These are phyloP conservation scores for Agrochola litura DNA, from an alignment of 2,888 invertebrate genomes.

Conservation along the genomic window DNA sequence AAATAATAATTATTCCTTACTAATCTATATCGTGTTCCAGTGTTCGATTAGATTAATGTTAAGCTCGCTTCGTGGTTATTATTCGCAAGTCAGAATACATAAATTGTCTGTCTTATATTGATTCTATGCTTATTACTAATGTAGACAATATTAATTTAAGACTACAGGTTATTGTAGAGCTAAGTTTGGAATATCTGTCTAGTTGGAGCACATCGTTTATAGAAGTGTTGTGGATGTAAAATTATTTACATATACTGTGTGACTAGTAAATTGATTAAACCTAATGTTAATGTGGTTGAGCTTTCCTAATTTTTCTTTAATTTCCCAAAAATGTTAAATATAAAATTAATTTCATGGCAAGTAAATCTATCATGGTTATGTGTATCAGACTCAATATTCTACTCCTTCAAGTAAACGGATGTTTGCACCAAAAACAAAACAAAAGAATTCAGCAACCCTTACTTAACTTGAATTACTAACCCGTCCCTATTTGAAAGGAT, in stretches of 20 bases:
- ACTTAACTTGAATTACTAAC: constrained; percentile 43
- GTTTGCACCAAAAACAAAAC: constrained; percentile 16
- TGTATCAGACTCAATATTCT: not conserved
- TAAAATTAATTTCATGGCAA: not conserved
- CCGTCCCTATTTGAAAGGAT: not conserved
- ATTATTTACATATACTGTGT: not conserved
- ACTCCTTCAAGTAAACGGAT: not conserved
- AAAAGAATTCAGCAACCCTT: constrained; percentile 29
- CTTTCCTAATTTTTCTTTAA: not conserved
- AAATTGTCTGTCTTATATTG: constrained; percentile 44
- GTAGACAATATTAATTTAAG: constrained; percentile 10
- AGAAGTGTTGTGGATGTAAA: not conserved
- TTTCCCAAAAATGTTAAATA: not conserved
- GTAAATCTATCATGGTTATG: not conserved
- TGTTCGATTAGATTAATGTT: constrained; percentile 42
- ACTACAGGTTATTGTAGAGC: not conserved
- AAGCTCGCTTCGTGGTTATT: constrained; percentile 27
- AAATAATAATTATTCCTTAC: constrained; percentile 47
- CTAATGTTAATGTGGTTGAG: not conserved
- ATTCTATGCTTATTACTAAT: constrained; percentile 1
- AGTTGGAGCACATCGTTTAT: not conserved
- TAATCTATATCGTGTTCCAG: constrained; percentile 46
- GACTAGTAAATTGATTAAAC: not conserved
- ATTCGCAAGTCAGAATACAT: constrained; percentile 47
- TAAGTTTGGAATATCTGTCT: not conserved